Evolutionary conservation across 2,888 invertebrate species (phyloP).

Genomic region (Cosmia trapezina): DNA sequence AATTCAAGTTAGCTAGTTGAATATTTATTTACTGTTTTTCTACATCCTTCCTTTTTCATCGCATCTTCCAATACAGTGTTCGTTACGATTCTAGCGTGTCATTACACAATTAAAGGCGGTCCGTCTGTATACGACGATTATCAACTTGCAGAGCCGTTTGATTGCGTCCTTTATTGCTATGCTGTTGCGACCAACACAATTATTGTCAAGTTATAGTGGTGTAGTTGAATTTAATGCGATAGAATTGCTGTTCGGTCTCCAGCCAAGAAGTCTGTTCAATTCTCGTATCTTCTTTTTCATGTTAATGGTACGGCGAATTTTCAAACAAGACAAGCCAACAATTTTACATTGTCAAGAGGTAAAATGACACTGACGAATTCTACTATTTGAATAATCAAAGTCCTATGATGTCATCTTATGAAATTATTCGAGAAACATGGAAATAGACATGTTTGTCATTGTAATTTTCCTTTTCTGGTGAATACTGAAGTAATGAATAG

Average conservation of each 20-base stretch:
- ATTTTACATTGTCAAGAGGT: not conserved
- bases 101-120: conserved; percentile 60
- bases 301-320: not conserved
- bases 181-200: conserved; percentile 27
- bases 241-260: not conserved
- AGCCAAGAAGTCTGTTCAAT: not conserved
- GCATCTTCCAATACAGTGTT: conserved; percentile 21
- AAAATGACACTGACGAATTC: not conserved
- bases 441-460: conserved; percentile 8
- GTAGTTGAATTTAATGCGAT: conserved; percentile 22
- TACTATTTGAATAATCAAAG: conserved; percentile 15
- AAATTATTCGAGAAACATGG: conserved; percentile 8
- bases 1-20: not conserved
- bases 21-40: conserved; percentile 14
- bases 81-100: conserved; percentile 21
- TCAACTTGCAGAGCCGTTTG: conserved; percentile 36
- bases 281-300: not conserved
- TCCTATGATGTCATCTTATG: conserved; percentile 24
- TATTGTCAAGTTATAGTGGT: conserved; percentile 20
- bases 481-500: conserved; percentile 31
- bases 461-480: conserved; percentile 12
- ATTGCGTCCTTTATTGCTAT: conserved; percentile 41
- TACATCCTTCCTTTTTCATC: not conserved
- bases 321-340: not conserved
- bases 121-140: conserved; percentile 31